Percentiles rank a stretch among this genome's conserved stretches.
Conservation (phyloP, 1,140 invertebrate genomes). For the Eumeta japonica region DNA sequence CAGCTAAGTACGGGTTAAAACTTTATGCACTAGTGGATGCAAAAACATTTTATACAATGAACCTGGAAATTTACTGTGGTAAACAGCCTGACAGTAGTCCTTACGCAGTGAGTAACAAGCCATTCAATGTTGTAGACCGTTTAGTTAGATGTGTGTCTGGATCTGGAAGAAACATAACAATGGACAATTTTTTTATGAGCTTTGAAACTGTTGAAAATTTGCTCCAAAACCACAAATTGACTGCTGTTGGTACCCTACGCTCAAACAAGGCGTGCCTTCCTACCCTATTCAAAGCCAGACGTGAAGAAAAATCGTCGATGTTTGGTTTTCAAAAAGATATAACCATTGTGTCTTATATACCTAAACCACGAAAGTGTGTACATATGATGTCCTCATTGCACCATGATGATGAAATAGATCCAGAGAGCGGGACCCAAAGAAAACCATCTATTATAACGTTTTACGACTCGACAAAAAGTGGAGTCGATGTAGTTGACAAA, state of each 20-base stretch:
- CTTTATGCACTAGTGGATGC: constrained; percentile 18
- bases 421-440: constrained; percentile 9
- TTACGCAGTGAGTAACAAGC: constrained; percentile 29
- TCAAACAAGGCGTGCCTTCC: constrained; percentile 4
- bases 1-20: constrained; percentile 16
- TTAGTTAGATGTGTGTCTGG: constrained; percentile 15
- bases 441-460: constrained; percentile 36
- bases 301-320: constrained; percentile 15
- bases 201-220: constrained; percentile 8
- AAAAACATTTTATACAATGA: constrained; percentile 26
- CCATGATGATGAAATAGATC: constrained; percentile 11
- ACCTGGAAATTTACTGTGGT: constrained; percentile 28
- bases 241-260: too few relatives aligned
- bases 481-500: constrained; percentile 21
- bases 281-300: constrained; percentile 13
- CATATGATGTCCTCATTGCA: constrained; percentile 10
- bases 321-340: too few relatives aligned
- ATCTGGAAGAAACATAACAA: constrained; percentile 21
- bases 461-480: constrained; percentile 41
- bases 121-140: constrained; percentile 15
- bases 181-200: constrained; percentile 20
- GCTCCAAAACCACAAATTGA: too few relatives aligned
- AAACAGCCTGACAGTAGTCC: too few relatives aligned
- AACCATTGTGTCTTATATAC: constrained; percentile 14
- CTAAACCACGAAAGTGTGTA: constrained; percentile 16